Percentiles rank a stretch among this genome's conserved stretches.
phyloP scores from a whole-genome alignment of 2,113 vertebrate genomes.

The Pleuronectes platessa region DNA sequence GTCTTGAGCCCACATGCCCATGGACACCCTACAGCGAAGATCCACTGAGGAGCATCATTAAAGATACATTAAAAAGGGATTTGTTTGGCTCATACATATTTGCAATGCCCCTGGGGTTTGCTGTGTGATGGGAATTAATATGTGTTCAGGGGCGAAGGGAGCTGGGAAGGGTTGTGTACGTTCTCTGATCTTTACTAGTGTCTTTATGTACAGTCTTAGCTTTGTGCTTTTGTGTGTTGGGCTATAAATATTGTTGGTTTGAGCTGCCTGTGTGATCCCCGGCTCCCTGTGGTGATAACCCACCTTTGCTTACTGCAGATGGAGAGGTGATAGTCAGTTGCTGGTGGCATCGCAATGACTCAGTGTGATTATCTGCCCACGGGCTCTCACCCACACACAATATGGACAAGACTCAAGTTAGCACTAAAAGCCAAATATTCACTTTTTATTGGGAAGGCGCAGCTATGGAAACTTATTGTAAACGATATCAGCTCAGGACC shows the following conservation, averaged over 20 bases:
- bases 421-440: slow-evolving; percentile 51
- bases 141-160: neutral
- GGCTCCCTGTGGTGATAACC: slow-evolving; percentile 21
- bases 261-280: slow-evolving; percentile 12
- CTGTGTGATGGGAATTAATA: slow-evolving; percentile 28
- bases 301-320: slow-evolving; percentile 18
- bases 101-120: slow-evolving; percentile 22
- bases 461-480: slow-evolving; percentile 34
- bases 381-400: slow-evolving; percentile 49
- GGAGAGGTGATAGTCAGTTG: slow-evolving; percentile 33
- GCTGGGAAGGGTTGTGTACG: neutral
- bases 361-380: slow-evolving; percentile 62
- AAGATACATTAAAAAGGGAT: slow-evolving; percentile 57
- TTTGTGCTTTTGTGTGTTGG: slow-evolving; percentile 12
- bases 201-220: neutral
- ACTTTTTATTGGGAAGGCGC: slow-evolving; percentile 38
- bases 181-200: no score
- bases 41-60: slow-evolving; percentile 53
- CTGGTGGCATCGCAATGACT: slow-evolving; percentile 55
- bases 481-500: slow-evolving; percentile 31
- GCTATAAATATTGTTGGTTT: slow-evolving; percentile 26
- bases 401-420: slow-evolving; percentile 48
- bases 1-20: slow-evolving; percentile 25
- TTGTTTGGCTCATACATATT: slow-evolving; percentile 33
- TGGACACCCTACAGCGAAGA: slow-evolving; percentile 29